Base-by-base conservation (phyloP, 2,797 vertebrate species). In the Buceros bicornis region DNA sequence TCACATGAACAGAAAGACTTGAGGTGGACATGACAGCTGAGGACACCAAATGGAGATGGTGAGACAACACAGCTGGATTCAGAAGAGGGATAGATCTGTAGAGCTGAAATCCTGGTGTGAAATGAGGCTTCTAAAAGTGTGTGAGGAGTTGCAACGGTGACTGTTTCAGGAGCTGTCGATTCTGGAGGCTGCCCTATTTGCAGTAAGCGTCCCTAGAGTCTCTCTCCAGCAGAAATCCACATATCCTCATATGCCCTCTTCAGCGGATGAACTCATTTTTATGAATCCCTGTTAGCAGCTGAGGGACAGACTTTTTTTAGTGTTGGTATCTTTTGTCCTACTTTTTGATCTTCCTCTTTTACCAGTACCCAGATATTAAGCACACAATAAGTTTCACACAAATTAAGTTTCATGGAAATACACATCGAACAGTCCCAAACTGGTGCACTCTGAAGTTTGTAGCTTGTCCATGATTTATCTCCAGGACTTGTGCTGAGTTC, bases 181-280 rank as follows among this genome's bases (percentile, higher is more conserved):
- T 90, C 82, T 91, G 76, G 76, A 70, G 66, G n/a, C 61, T 94
- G 87, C 73, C 65, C 90, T 88, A 26, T 82, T 95, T 95, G 77
- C 79, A 90, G 50, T 8, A 16, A 78, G 76, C 58, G 62, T 95
- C 82, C 87, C 87, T 43, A 8, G 82, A 67, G 77, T 37, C 57
- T 86, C 51, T 81, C 61, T 76, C n/a, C 65, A 62, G 84, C 89
- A 93, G 65, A 76, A 94, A 51, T 47, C 72, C 69, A 58, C 47
- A 8, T 82, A 62, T 82, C 94, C 93, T 96, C 76, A 86, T 24
- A 14, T 74, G 61, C 81, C 74, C 81, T 94, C 76, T 89, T 83
- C 86, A 53, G 58, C 21, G 12, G 26, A 13, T 48, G 60, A 90
- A 60, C 83, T 96, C 20, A 64, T 95, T 90, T 87, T 56, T 80